Evolutionary conservation across 2,888 invertebrate genomes (phyloP).

Genomic region (Pedicia rivosa): DNA sequence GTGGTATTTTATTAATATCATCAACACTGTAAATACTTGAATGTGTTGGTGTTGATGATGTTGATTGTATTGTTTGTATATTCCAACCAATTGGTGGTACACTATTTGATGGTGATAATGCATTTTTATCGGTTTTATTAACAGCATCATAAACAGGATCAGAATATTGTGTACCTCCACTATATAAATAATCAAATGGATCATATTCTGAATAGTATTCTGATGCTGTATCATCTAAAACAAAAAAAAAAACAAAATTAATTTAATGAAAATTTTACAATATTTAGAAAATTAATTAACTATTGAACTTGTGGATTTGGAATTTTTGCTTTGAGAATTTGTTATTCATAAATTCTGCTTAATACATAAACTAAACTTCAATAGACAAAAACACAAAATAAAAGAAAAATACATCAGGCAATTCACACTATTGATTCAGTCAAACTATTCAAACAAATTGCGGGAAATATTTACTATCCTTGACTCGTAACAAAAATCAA

Average conservation of each 20-base stretch:
- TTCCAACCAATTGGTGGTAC: conserved; percentile 26
- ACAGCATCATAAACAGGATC: conserved; percentile 57
- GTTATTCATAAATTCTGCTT: too few relatives aligned
- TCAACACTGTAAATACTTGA: background rate
- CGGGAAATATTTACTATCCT: too few relatives aligned
- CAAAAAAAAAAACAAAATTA: conserved; percentile 13
- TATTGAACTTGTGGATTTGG: too few relatives aligned
- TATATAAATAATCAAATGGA: conserved; percentile 63
- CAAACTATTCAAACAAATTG: too few relatives aligned
- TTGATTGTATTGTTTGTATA: conserved; percentile 10
- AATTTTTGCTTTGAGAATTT: too few relatives aligned
- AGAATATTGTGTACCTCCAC: conserved; percentile 44
- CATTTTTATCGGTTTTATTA: conserved; percentile 38
- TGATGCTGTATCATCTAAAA: conserved; percentile 36
- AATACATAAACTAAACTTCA: too few relatives aligned
- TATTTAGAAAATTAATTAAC: conserved; percentile 15
- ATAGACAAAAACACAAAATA: too few relatives aligned
- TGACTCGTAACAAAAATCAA: too few relatives aligned
- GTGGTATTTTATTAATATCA: conserved; percentile 23
- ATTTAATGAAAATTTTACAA: background rate
- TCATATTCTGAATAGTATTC: conserved; percentile 60
- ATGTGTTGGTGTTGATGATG: background rate
- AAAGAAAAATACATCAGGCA: too few relatives aligned
- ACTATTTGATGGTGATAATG: conserved; percentile 28
- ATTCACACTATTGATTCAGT: too few relatives aligned